Conservation (phyloP, 2,797 vertebrate species). For the Capromys pilorides region DNA sequence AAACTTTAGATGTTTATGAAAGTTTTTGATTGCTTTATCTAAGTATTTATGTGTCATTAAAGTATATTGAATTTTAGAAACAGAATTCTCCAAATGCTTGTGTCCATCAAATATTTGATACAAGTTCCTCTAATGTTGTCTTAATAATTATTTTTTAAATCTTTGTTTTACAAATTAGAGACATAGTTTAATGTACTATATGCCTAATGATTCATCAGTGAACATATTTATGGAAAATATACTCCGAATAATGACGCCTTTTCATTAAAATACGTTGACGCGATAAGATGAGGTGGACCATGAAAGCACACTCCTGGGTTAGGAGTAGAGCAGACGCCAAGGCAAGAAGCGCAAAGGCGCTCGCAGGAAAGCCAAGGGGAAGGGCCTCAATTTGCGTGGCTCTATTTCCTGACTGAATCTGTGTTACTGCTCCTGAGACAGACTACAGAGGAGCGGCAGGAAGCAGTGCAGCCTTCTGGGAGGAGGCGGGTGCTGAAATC, state of each 20-base stretch:
- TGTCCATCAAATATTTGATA: conserved; percentile 46
- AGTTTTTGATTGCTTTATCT: conserved; percentile 63
- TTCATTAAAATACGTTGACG: background rate
- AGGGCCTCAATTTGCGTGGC: background rate
- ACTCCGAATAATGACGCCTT: background rate
- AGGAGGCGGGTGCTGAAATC: background rate
- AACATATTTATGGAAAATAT: background rate
- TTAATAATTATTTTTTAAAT: background rate
- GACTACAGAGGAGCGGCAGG: background rate
- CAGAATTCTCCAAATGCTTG: conserved; percentile 45
- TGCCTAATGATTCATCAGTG: background rate
- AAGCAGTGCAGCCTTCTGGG: background rate
- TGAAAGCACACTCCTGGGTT: background rate
- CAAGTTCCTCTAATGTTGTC: background rate
- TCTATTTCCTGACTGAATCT: background rate
- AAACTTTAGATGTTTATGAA: conserved; percentile 64
- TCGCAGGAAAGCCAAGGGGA: background rate
- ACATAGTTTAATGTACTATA: background rate
- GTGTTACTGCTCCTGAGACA: background rate
- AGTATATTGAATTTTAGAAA: conserved; percentile 23
- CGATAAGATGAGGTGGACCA: background rate
- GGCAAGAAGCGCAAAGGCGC: background rate
- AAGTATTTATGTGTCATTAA: conserved; percentile 60
- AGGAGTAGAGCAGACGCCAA: background rate
- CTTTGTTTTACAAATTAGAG: background rate